These are phyloP conservation scores for Leptocoma aspasia DNA, from an alignment of 2,113 vertebrate species.

Conservation along the genomic window DNA sequence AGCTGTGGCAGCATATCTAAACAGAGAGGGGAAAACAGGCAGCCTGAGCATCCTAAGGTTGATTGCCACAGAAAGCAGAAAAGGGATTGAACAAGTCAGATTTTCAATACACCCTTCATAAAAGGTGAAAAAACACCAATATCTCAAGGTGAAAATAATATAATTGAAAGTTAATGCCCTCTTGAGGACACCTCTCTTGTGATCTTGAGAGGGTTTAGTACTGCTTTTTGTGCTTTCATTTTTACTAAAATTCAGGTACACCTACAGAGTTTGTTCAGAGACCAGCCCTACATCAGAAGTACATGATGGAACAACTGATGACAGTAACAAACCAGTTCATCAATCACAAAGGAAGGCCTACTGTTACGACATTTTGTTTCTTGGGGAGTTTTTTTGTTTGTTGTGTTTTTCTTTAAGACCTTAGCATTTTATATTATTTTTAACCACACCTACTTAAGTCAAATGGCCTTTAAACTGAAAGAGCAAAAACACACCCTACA, in stretches of 20 bases:
- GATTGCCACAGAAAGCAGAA: not conserved
- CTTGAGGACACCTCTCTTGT: not conserved
- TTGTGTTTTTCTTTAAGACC: not conserved
- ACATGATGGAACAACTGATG: not conserved
- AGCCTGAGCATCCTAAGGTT: not conserved
- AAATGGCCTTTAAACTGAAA: not conserved
- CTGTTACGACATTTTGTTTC: not conserved
- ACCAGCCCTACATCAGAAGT: not conserved
- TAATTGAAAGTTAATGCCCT: not conserved
- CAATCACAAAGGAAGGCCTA: not conserved
- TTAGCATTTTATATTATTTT: not conserved
- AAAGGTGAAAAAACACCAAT: not conserved
- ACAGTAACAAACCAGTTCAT: not conserved
- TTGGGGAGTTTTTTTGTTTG: not conserved
- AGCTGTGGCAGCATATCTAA: not conserved
- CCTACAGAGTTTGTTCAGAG: not conserved
- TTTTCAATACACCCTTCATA: not conserved
- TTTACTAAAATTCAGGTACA: not conserved
- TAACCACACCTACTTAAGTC: not conserved
- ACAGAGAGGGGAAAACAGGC: not conserved
- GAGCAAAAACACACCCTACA: not conserved
- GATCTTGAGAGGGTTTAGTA: not conserved
- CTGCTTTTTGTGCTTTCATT: not conserved
- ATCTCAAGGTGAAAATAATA: not conserved
- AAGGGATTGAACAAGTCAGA: fast-evolving